phyloP scores from a whole-genome alignment of 2,888 invertebrate genomes.

The Uropetala carovei region DNA sequence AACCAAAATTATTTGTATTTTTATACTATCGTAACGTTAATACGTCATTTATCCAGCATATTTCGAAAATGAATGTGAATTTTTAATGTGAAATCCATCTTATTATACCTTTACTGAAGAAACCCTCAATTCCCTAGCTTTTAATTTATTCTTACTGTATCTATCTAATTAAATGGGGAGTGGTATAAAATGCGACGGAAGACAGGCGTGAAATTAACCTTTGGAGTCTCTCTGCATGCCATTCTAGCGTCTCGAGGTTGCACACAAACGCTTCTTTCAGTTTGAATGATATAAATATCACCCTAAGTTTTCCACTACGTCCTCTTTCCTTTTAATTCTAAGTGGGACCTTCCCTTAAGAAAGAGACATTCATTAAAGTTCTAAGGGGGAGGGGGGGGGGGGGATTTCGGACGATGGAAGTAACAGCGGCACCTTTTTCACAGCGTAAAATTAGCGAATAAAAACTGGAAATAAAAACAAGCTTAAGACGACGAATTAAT shows the following conservation, averaged over 20 bases:
- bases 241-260: constrained; percentile 19
- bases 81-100: neutral
- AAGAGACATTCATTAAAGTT: neutral
- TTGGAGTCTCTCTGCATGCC: neutral
- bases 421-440: neutral
- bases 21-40: too few species aligned
- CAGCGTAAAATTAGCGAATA: too few species aligned
- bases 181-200: neutral
- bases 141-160: neutral
- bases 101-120: neutral
- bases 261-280: constrained; percentile 14
- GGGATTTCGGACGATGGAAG: neutral
- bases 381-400: neutral
- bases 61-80: too few species aligned
- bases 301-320: neutral
- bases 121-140: neutral
- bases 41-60: too few species aligned
- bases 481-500: too few species aligned
- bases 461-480: too few species aligned
- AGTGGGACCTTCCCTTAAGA: neutral
- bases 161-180: neutral
- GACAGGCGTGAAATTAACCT: constrained; percentile 24
- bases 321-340: neutral
- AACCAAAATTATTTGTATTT: too few species aligned
- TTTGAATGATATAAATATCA: constrained; percentile 7